Conservation (phyloP, 2,113 vertebrate species). For the Anser cygnoides region DNA sequence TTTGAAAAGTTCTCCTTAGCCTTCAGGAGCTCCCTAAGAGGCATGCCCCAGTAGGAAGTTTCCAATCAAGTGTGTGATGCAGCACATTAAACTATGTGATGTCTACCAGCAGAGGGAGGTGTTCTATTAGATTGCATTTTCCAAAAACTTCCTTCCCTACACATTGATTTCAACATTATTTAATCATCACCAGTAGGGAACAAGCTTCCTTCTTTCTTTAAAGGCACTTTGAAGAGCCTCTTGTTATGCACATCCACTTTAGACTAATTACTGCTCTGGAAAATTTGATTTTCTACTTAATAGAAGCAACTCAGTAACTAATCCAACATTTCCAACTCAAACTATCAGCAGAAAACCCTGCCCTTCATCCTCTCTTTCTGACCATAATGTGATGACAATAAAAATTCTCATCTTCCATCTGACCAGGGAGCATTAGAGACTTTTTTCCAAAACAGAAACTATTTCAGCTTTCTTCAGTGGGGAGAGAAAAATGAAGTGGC, state of each 20-base stretch:
- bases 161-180: neutral
- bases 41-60: neutral
- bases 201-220: neutral
- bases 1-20: neutral
- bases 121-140: neutral
- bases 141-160: neutral
- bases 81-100: neutral
- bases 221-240: neutral
- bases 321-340: neutral
- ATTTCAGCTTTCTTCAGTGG: neutral
- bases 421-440: neutral
- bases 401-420: neutral
- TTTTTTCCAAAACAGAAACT: neutral
- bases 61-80: neutral
- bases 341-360: neutral
- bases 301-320: neutral
- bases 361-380: neutral
- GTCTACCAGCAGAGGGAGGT: slow-evolving; percentile 32
- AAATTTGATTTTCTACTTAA: slow-evolving; percentile 9
- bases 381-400: neutral
- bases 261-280: neutral
- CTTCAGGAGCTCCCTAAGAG: neutral
- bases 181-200: neutral
- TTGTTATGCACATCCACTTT: neutral
- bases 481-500: neutral